Conservation (phyloP, 1,140 invertebrate genomes). For the Megathymus violae region DNA sequence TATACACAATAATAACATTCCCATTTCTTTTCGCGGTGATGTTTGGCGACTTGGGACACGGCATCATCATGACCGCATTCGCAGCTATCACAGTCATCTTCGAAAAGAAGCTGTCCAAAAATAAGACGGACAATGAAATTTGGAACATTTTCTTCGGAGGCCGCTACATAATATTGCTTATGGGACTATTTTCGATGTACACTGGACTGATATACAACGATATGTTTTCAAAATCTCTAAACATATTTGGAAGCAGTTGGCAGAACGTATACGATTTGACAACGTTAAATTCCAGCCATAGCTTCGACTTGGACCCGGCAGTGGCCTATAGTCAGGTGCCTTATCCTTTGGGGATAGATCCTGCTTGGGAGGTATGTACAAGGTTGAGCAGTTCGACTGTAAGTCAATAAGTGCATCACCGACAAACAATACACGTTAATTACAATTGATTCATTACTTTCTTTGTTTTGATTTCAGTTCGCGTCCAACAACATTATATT, state of each 20-base stretch:
- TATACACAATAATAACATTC: conserved; percentile 91
- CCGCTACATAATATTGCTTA: conserved; percentile 92
- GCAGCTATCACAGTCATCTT: conserved; percentile 86
- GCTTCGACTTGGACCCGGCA: conserved; percentile 86
- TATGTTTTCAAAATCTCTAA: conserved; percentile 91
- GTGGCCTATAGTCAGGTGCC: conserved; percentile 74
- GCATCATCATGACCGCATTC: conserved; percentile 86
- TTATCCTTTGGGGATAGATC: conserved; percentile 93
- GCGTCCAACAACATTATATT: conserved; percentile 96
- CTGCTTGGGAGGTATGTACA: conserved; percentile 87
- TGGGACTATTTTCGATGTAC: conserved; percentile 94
- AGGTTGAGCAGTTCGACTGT: too few relatives aligned
- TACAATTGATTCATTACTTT: too few relatives aligned
- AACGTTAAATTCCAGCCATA: conserved; percentile 65
- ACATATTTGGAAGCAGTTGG: conserved; percentile 92
- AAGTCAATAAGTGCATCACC: too few relatives aligned
- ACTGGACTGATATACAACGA: conserved; percentile 94
- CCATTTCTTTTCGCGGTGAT: conserved; percentile 91
- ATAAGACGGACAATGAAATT: conserved; percentile 86
- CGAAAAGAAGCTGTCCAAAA: conserved; percentile 84
- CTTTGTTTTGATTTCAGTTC: conserved; percentile 85
- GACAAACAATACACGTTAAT: conserved; percentile 36
- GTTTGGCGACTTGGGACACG: conserved; percentile 91
- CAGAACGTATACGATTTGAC: conserved; percentile 81
- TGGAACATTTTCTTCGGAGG: conserved; percentile 93